Percentiles rank a stretch among this genome's conserved stretches.
Evolutionary conservation across 2,797 vertebrate genomes (phyloP).

Genomic region (Gymnothorax javanicus): DNA sequence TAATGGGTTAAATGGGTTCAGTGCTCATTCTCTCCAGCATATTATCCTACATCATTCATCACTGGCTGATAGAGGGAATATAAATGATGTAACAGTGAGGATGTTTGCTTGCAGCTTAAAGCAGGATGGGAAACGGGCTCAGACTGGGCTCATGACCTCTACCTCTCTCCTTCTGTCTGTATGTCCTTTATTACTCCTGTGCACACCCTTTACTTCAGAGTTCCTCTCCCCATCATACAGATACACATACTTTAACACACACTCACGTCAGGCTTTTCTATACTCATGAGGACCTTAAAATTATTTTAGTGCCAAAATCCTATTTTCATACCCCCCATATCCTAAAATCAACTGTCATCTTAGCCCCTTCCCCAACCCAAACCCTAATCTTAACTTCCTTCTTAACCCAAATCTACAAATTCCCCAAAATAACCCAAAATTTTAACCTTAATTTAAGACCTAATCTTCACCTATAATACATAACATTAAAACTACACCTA

Average conservation of each 20-base stretch:
- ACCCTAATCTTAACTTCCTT: too few relatives aligned
- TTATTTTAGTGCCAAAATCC: too few relatives aligned
- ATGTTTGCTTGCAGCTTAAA: neutral
- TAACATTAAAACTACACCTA: too few relatives aligned
- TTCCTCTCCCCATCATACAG: too few relatives aligned
- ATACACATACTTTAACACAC: neutral
- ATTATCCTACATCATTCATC: neutral
- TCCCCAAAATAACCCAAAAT: too few relatives aligned
- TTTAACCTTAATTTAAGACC: too few relatives aligned
- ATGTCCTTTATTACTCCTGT: neutral
- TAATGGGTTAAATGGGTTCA: neutral
- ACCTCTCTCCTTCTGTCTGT: neutral
- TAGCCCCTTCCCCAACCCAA: too few relatives aligned
- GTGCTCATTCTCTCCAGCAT: constrained; percentile 27
- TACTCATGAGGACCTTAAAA: neutral
- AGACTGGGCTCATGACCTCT: neutral
- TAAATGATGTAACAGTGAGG: neutral
- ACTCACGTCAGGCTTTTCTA: neutral
- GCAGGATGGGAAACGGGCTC: neutral
- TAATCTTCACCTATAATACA: too few relatives aligned
- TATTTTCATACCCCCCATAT: too few relatives aligned
- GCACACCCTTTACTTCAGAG: too few relatives aligned
- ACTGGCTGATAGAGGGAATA: neutral
- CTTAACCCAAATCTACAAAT: too few relatives aligned
- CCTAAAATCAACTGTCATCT: too few relatives aligned